These are phyloP conservation scores for Furcifer pardalis DNA, from an alignment of 2,797 vertebrate genomes.

Conservation along the genomic window DNA sequence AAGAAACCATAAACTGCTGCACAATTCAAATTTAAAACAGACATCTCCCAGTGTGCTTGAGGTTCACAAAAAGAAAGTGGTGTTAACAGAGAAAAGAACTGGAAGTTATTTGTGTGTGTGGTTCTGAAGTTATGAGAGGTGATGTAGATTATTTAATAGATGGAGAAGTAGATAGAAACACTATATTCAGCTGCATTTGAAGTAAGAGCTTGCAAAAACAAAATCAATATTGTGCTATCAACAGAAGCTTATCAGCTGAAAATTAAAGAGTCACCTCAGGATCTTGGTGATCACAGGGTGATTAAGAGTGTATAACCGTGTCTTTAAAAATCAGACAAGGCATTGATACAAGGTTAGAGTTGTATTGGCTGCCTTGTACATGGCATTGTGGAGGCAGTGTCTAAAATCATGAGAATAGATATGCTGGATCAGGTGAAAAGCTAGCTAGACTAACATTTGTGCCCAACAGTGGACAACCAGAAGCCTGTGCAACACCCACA, in stretches of 20 bases:
- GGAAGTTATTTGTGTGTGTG: background rate
- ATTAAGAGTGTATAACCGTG: background rate
- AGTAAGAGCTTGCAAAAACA: background rate
- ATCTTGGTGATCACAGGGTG: background rate
- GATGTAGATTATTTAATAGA: background rate
- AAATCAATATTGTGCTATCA: background rate
- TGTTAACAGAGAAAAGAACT: background rate
- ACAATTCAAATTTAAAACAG: constrained; percentile 1
- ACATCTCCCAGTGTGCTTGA: background rate
- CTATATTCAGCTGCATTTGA: background rate
- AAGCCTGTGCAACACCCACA: background rate
- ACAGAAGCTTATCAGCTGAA: background rate
- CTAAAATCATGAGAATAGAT: background rate
- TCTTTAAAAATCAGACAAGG: background rate
- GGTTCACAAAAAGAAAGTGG: background rate
- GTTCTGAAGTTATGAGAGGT: background rate
- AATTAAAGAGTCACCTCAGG: background rate
- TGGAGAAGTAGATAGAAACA: background rate
- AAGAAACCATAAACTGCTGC: background rate
- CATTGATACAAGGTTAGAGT: background rate
- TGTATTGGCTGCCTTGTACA: background rate
- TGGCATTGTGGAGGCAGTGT: no score
- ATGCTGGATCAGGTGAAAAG: background rate
- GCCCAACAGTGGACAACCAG: background rate
- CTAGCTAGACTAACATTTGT: background rate